Evolutionary conservation across 2,888 invertebrate species (phyloP), one percentile per base, ranked within the genome.

Genomic region (Carterocephalus palaemon): DNA sequence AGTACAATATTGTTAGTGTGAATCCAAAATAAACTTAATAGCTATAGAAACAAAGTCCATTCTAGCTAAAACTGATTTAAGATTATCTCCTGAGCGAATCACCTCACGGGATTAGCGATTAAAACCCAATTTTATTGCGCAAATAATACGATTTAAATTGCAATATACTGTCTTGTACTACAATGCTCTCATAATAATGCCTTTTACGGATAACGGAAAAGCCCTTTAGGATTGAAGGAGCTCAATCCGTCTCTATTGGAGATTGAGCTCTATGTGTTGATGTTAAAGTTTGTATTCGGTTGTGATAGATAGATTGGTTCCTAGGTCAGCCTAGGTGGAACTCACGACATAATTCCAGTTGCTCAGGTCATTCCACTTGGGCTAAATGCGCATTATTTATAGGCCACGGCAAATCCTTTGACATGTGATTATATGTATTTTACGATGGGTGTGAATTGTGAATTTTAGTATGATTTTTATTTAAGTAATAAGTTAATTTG

Each of bases 281-380:
- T 8, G 6, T 36, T 42, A 49, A 23, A 22, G 24, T 41, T 23
- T 15, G 1, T 15, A 23, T 46, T 37, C 4, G n/a, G 2, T 22
- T 41, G 12, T 13, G 13, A 7, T 22, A 9, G 4, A 0, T 7
- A 13, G 13, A 38, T 37, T 32, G 37, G 24, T 37, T 10, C 36
- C 31, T 32, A 41, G 41, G 29, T 48, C 40, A 43, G 46, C 34
- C 56, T 57, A 56, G 53, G 53, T 51, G 51, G 51, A 57, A 53
- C 52, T 56, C 58, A 59, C 59, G 54, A 64, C 56, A 57, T 54
- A 53, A 59, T 60, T 60, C 57, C 63, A 57, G 57, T 60, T 57
- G 52, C 56, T 49, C 56, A 43, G 58, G 62, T 56, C 61, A 60
- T 66, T 63, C 60, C 56, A 59, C 64, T 65, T 54, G 46, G 24